Evolutionary conservation across 1,140 invertebrate species (phyloP), one percentile per base, ranked within the genome.

Genomic region (Drosophila miranda): DNA sequence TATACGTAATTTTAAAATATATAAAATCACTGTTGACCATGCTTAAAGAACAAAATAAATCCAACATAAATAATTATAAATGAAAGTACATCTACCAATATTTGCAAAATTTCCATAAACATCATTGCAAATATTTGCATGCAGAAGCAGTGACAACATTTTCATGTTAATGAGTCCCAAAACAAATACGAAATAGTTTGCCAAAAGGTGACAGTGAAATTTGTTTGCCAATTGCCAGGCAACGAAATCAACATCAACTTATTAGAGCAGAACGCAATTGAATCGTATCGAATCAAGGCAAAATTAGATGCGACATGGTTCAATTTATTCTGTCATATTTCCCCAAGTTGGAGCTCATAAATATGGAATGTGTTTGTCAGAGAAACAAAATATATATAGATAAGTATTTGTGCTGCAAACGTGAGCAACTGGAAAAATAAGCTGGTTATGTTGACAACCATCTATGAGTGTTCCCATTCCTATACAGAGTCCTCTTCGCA

Each of bases 1-100:
- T 57, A 63, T 73, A 46, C 70, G 70, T 72, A 72, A 73, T 73
- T 63, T 63, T 62, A 53, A 46, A 51, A 73, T 73, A 73, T 73
- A 63, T 52, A 63, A 30, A 48, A 26, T 38, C 26, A 28, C 5
- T 46, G 51, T 41, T 55, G 50, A 73, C 68, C 62, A 55, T 72
- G 68, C 16, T 30, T 7, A 7, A 30, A 8, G 0, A 30, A 8
- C 28, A 1, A 8, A 16, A 16, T 16, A 16, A 16, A 16, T 16
- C 16, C 16, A 16, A 16, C 16, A 66, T 62, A 41, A 0, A 16
- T 44, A 6, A 1, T 2, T 50, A 43, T 0, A 16, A 1, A 16
- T 16, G 16, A 16, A 16, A 16, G 16, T 8, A 7, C 7, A 1
- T 5, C 23, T 5, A 26, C 23, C 7, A 38, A 38, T 38, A 13